Evolutionary conservation across 2,888 invertebrate genomes (phyloP).

Genomic region (Eristalis tenax): DNA sequence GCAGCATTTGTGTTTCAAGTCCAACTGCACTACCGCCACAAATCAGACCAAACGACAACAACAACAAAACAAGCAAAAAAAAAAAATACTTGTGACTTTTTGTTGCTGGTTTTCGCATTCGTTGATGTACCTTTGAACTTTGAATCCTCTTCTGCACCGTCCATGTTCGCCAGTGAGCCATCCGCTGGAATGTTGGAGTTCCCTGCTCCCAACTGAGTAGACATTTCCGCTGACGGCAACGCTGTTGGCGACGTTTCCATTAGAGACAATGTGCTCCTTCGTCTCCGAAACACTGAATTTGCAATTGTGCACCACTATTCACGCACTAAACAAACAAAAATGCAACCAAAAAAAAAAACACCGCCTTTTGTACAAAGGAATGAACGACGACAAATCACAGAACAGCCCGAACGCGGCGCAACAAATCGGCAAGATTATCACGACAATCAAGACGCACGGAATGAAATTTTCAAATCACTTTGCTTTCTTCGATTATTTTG

Average conservation of each 20-base stretch:
- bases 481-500: constrained; percentile 21
- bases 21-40: constrained; percentile 23
- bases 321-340: background rate
- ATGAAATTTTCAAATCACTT: constrained; percentile 40
- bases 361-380: background rate
- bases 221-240: constrained; percentile 5
- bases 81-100: constrained; percentile 7
- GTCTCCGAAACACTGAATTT: background rate
- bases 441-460: constrained; percentile 21
- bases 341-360: background rate
- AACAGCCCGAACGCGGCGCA: background rate
- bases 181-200: constrained; percentile 42
- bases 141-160: constrained; percentile 44
- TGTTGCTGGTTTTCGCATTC: constrained; percentile 8
- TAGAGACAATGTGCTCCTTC: background rate
- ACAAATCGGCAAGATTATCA: background rate
- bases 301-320: background rate
- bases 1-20: constrained; percentile 4
- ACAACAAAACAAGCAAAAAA: constrained; percentile 9
- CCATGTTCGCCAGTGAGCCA: constrained; percentile 14
- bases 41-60: background rate
- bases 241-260: constrained; percentile 46
- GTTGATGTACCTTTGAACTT: constrained; percentile 58
- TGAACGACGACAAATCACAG: constrained; percentile 3
- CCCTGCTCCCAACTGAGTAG: constrained; percentile 34